Evolutionary conservation across 2,797 vertebrate genomes (phyloP).

Genomic region (Cossypha niveicapilla): DNA sequence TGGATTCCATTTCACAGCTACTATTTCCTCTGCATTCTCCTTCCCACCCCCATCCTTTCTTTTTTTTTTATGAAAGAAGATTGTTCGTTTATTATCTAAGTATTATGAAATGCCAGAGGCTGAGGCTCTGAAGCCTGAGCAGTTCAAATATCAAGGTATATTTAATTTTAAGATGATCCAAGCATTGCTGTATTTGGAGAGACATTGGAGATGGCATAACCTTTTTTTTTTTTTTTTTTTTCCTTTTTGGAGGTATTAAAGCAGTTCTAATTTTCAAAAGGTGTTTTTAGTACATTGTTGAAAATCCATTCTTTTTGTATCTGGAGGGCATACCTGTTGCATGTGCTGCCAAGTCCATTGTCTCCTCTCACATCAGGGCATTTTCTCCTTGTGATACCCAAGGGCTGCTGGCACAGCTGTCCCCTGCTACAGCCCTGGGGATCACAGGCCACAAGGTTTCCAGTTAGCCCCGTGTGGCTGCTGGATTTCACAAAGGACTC

Average conservation of each 20-base stretch:
- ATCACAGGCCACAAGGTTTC: fast-evolving
- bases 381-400: not conserved
- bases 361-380: fast-evolving
- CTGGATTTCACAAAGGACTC: constrained; percentile 18
- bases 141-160: constrained; percentile 62
- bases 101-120: constrained; percentile 66
- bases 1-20: constrained; percentile 22
- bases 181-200: constrained; percentile 12
- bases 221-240: not conserved
- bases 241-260: not conserved
- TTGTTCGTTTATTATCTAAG: constrained; percentile 59
- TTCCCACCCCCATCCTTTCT: not conserved
- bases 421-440: fast-evolving
- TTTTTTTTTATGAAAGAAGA: constrained; percentile 38
- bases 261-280: not conserved
- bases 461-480: not conserved
- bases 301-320: not conserved
- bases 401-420: fast-evolving
- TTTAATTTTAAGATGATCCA: constrained; percentile 62
- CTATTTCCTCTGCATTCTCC: not conserved
- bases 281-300: not conserved
- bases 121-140: constrained; percentile 40
- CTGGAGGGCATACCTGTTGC: not conserved
- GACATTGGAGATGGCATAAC: not conserved
- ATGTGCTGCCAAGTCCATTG: fast-evolving